Base-by-base conservation (phyloP, 1,140 invertebrate genomes). In the Drosophila suzukii region DNA sequence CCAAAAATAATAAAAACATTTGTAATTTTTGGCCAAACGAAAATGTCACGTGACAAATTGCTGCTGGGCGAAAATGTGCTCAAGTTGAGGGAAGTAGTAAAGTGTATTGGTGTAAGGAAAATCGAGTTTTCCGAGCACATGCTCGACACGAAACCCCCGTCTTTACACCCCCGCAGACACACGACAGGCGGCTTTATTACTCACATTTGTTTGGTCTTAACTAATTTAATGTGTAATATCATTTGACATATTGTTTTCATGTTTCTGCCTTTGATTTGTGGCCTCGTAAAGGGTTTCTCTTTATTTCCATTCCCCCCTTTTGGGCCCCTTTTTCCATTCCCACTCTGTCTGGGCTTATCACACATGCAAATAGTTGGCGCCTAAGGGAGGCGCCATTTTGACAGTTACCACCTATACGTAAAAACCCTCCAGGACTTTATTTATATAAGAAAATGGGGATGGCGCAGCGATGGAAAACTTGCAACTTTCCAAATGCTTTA, bases 211-310 rank as follows among this genome's bases (percentile, higher is more conserved):
- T 50, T 63, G 61, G 78, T 70, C 84, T 80, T 88, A 88, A 88
- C 84, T 89, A 89, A 84, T 89, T 88, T 89, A 84, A 83, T 89
- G 80, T 89, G 75, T 84, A 83, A 88, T 88, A 89, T 77, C 84
- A 81, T 89, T 84, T 88, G 84, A 88, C 84, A 88, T 88, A 88
- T 89, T 83, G 84, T 88, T 88, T 86, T 78, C 84, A 77, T 84
- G 84, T 89, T 84, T 54, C 62, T 55, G 56, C 60, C 53, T 71
- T 81, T 81, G 62, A 61, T 84, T 84, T 80, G 62, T 47, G 56
- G 54, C 47, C 65, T 53, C 13, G 65, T 20, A 6, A 71, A 38
- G 66, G 65, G 50, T 57, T 54, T 12, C 41, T 66, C 38, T 32
- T 55, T 44, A 75, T 55, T 66, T 55, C n/a, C n/a, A n/a, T n/a